Conservation (phyloP, 2,888 invertebrate species). For the Andrena minutula region DNA sequence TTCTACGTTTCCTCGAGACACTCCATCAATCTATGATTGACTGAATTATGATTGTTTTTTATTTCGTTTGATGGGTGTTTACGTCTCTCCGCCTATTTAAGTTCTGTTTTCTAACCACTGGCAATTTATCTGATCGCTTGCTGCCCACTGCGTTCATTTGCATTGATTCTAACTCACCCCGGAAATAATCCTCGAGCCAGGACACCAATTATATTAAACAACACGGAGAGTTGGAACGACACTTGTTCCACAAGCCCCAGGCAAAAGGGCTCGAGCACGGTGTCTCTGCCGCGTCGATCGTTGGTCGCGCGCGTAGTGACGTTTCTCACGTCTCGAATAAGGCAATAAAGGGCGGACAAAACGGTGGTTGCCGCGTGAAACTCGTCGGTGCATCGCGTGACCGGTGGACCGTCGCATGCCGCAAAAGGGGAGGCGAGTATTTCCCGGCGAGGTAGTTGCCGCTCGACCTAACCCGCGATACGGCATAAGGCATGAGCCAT, state of each 20-base stretch:
- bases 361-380: constrained; percentile 51
- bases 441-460: constrained; percentile 49
- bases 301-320: not conserved
- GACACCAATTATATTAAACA: constrained; percentile 7
- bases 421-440: constrained; percentile 62
- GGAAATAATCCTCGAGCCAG: not conserved
- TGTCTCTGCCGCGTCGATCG: not conserved
- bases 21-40: too few species aligned
- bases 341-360: constrained; percentile 56
- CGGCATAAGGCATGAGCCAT: constrained; percentile 65
- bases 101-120: too few species aligned
- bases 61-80: too few species aligned
- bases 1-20: too few species aligned
- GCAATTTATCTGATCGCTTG: not conserved
- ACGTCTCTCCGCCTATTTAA: too few species aligned
- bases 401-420: constrained; percentile 64
- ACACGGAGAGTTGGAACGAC: not conserved
- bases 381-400: constrained; percentile 61
- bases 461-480: constrained; percentile 23
- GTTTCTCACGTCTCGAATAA: constrained; percentile 57
- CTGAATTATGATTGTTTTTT: too few species aligned
- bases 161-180: not conserved
- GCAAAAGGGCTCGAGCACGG: not conserved
- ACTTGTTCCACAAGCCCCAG: not conserved
- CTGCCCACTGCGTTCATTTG: not conserved